These are phyloP conservation scores for Riparia riparia DNA, from an alignment of 2,113 vertebrate genomes.

Conservation along the genomic window DNA sequence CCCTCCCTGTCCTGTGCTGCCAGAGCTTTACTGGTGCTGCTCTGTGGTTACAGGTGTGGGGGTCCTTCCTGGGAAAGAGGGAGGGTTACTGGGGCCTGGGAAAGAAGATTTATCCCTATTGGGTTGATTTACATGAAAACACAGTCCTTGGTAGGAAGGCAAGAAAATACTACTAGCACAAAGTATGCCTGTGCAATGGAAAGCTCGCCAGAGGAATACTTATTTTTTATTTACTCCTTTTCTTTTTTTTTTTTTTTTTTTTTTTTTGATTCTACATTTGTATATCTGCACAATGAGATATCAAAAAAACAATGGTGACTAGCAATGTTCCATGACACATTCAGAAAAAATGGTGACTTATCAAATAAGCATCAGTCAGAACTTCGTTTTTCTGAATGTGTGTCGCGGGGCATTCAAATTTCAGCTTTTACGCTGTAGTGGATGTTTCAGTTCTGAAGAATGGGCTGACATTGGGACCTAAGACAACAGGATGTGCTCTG, in stretches of 20 bases:
- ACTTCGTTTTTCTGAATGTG: background rate
- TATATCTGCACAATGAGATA: background rate
- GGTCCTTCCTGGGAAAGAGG: background rate
- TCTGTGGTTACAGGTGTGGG: background rate
- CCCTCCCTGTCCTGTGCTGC: background rate
- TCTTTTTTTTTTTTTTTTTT: background rate
- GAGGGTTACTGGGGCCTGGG: background rate
- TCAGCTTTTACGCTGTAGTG: background rate
- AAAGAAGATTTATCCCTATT: background rate
- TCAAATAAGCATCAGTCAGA: background rate
- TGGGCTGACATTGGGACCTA: background rate
- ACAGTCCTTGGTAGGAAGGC: background rate
- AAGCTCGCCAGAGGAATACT: background rate
- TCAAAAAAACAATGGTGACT: background rate
- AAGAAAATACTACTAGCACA: background rate
- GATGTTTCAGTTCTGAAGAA: conserved; percentile 17
- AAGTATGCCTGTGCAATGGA: background rate
- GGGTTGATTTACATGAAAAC: background rate
- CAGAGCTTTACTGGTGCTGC: background rate
- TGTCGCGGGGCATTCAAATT: background rate
- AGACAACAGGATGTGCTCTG: background rate
- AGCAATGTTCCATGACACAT: background rate
- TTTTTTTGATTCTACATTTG: background rate
- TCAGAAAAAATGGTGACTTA: background rate
- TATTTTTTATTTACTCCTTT: background rate